phyloP scores from a whole-genome alignment of 2,888 invertebrate species.

The Drosophila kanekoi region DNA sequence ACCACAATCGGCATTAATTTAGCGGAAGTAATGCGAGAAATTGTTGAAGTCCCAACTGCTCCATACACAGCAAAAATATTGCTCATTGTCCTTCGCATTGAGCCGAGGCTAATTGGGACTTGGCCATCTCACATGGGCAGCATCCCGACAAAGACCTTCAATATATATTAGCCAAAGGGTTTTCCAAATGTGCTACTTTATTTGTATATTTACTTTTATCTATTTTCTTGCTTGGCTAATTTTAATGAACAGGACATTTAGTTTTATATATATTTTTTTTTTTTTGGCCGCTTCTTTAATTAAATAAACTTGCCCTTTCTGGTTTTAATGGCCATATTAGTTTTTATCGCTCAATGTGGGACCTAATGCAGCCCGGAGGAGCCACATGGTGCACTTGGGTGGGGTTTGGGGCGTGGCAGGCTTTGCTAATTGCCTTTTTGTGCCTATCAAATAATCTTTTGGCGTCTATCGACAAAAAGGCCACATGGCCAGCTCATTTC shows the following conservation, averaged over 20 bases:
- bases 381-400: neutral
- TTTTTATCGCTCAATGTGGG: slow-evolving; percentile 66
- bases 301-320: slow-evolving; percentile 65
- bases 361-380: slow-evolving; percentile 33
- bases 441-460: slow-evolving; percentile 60
- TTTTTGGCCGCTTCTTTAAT: slow-evolving; percentile 55
- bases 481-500: slow-evolving; percentile 40
- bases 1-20: slow-evolving; percentile 83
- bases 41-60: slow-evolving; percentile 57
- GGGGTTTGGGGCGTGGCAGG: slow-evolving; percentile 31
- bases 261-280: slow-evolving; percentile 48
- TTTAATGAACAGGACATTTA: slow-evolving; percentile 65
- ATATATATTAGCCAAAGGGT: slow-evolving; percentile 47
- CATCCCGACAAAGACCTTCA: slow-evolving; percentile 2
- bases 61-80: slow-evolving; percentile 13
- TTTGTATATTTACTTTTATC: slow-evolving; percentile 61
- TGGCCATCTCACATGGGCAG: slow-evolving; percentile 33
- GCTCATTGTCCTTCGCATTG: slow-evolving; percentile 16
- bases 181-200: slow-evolving; percentile 13
- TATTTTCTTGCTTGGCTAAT: slow-evolving; percentile 67
- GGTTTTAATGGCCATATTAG: slow-evolving; percentile 62
- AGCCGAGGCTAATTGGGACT: slow-evolving; percentile 44
- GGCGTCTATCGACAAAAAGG: slow-evolving; percentile 43
- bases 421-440: slow-evolving; percentile 62
- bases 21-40: slow-evolving; percentile 84